Evolutionary conservation across 1,140 invertebrate species (phyloP).

Genomic region (Heliconius hermathena): DNA sequence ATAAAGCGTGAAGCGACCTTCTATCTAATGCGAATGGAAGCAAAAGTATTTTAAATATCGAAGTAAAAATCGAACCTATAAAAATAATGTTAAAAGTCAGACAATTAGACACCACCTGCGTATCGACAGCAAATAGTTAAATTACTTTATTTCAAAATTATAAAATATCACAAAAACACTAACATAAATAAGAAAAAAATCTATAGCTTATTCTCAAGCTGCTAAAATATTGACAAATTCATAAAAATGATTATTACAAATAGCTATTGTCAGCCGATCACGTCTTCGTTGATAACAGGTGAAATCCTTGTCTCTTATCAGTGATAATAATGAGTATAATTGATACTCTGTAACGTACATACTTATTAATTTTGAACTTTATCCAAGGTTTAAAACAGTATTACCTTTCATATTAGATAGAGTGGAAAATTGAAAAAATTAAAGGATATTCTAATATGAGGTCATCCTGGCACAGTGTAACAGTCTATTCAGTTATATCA

Average conservation of each 20-base stretch:
- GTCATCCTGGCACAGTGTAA: background rate
- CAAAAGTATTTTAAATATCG: background rate
- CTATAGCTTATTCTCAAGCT: background rate
- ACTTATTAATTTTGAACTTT: background rate
- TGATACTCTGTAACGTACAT: slow-evolving; percentile 21
- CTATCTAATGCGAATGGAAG: too few species aligned
- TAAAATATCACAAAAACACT: background rate
- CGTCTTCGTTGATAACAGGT: slow-evolving; percentile 41
- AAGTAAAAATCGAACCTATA: background rate
- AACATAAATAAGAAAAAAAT: background rate
- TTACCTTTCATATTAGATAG: background rate
- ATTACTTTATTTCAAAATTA: background rate
- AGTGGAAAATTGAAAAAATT: background rate
- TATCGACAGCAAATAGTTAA: background rate
- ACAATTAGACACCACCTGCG: background rate
- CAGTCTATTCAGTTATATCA: too few species aligned
- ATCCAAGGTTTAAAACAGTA: background rate
- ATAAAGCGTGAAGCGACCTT: too few species aligned
- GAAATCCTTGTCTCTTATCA: slow-evolving; percentile 40
- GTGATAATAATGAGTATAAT: slow-evolving; percentile 36
- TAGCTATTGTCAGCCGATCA: slow-evolving; percentile 33
- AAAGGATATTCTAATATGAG: background rate
- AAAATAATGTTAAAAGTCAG: background rate
- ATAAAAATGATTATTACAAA: slow-evolving; percentile 29
- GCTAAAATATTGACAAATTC: slow-evolving; percentile 28